A percentile compares a stretch with the other conserved stretches of the same genome.
Evolutionary conservation across 2,113 vertebrate species (phyloP).

Genomic region (Gavia stellata): DNA sequence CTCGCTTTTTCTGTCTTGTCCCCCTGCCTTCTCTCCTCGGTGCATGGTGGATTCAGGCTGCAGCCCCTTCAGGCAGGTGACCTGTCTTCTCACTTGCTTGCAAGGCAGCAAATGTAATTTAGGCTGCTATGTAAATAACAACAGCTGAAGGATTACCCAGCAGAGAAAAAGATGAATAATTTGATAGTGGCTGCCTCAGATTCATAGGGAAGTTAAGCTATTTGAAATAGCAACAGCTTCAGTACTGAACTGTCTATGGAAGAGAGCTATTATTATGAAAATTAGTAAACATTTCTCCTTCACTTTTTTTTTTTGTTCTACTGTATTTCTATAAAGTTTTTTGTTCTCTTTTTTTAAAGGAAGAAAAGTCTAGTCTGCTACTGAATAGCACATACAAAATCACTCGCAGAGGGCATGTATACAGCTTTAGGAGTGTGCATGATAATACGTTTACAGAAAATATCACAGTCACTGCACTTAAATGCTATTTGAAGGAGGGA

Average conservation of each 20-base stretch:
- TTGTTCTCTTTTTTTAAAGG: not conserved
- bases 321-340: not conserved
- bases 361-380: not conserved
- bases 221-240: not conserved
- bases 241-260: not conserved
- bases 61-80: not conserved
- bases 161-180: not conserved
- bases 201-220: not conserved
- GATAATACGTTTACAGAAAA: slow-evolving; percentile 10
- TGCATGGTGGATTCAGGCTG: not conserved
- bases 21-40: not conserved
- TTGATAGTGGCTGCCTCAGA: not conserved
- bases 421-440: not conserved
- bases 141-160: not conserved
- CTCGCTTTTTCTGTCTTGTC: not conserved
- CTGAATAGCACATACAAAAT: not conserved
- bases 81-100: not conserved
- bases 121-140: not conserved
- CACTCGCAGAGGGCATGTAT: not conserved
- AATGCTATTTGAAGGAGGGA: not conserved
- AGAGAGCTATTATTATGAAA: not conserved
- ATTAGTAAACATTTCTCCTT: not conserved
- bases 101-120: not conserved
- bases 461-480: not conserved
- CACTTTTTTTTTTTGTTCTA: not conserved